Evolutionary conservation across 2,113 vertebrate species (phyloP), one percentile per base, ranked within the genome.

Genomic region (Coracopsis vasa): DNA sequence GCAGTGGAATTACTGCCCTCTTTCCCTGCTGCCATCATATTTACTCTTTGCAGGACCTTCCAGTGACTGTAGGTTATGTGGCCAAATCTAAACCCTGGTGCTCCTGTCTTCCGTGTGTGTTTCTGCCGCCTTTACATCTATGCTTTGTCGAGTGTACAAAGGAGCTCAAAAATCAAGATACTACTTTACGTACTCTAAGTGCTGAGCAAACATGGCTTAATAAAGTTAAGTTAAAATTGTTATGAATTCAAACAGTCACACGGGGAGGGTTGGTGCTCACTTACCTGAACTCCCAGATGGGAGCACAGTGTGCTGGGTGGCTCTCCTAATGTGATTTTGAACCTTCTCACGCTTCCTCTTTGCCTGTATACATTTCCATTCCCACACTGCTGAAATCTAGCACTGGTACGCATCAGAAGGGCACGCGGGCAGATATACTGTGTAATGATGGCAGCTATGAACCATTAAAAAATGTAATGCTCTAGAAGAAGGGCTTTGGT

Each of bases 31-130:
- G 66, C 81, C 61, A 31, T 73, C 54, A 2, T 75, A 33, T 88
- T 93, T 80, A 42, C 64, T 89, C 85, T 95, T 91, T 89, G 81
- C 83, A 90, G 86, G 90, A 64, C 75, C 19, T 77, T 82, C 41
- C 58, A 79, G 64, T 53, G 75, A n/a, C 79, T 65, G 33, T 58
- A 90, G 94, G 75, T 91, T 65, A 28, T 17, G 31, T 81, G 88
- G 61, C 54, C 72, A 54, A 41, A 42, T 48, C 83, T 60, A 74
- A 93, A 85, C 10, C 48, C 31, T 10, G 5, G 19, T 2, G 0
- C 33, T 88, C 28, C 66, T 0, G 0, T 50, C 79, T 81, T 80
- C 44, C 45, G 0, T 37, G 58, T 53, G 60, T 1, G 0, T 92
- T 96, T 85, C n/a, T 60, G 81, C 60, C 16, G 39, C 81, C 16